Conservation (phyloP, 2,113 vertebrate genomes). For the Mugil cephalus region DNA sequence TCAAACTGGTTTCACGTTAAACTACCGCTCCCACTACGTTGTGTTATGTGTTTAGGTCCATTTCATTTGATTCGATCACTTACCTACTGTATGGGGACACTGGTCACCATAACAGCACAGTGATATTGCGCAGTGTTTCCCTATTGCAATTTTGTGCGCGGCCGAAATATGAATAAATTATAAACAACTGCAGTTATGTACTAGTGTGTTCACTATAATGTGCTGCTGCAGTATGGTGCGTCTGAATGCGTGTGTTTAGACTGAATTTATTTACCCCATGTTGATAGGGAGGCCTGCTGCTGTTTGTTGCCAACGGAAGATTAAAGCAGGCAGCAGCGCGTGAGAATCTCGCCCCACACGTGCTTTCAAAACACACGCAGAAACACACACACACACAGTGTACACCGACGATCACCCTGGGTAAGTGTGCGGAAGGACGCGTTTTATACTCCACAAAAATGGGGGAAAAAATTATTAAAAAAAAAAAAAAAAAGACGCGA, state of each 20-base stretch:
- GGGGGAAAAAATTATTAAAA: too few relatives aligned
- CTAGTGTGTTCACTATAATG: constrained; percentile 8
- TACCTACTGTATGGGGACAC: too few relatives aligned
- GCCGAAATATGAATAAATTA: neutral
- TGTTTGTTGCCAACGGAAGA: constrained; percentile 38
- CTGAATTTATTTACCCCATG: constrained; percentile 39
- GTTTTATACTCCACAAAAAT: neutral
- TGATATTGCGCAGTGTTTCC: too few relatives aligned
- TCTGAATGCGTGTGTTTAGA: constrained; percentile 24
- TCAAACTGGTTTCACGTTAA: too few relatives aligned
- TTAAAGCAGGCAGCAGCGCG: constrained; percentile 45
- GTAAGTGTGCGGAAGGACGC: neutral
- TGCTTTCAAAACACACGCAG: neutral
- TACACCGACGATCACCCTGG: neutral
- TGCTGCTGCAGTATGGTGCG: constrained; percentile 21
- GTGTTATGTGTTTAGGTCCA: too few relatives aligned
- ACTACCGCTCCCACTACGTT: too few relatives aligned
- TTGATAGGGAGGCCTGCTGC: constrained; percentile 44
- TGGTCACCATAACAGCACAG: too few relatives aligned
- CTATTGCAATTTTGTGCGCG: too few relatives aligned
- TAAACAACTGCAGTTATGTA: constrained; percentile 7
- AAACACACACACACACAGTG: constrained; percentile 6
- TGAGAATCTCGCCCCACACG: constrained; percentile 25
- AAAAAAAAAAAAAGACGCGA: constrained; percentile 1
- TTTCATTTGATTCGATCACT: too few relatives aligned